Base-by-base conservation (phyloP, 2,888 invertebrate genomes). In the Physocephala rufipes region DNA sequence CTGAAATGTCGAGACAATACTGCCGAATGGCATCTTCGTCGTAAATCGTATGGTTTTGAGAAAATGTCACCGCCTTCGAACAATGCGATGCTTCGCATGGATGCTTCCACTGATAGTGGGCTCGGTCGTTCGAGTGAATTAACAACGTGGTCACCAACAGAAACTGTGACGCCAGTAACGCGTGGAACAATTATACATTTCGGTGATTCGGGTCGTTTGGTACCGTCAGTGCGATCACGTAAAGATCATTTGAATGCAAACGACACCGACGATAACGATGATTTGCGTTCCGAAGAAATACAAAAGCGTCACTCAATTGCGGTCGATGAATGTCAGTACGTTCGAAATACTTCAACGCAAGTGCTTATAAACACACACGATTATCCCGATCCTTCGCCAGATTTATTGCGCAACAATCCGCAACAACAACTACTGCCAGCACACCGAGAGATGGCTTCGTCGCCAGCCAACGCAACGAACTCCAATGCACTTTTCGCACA, bases 21-120 rank as follows among this genome's bases (percentile, higher is more conserved):
- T 1, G 80, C 91, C 76, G 90, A 90, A 78, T 93, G 93, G 92
- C 91, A 91, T 79, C 89, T 90, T 73, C 87, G 93, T 76, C 87
- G 93, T 75, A 93, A 93, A 84, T 93, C 93, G 21, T 93, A 93
- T 80, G 93, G 93, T 71, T 93, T 93, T 79, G 91, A 91, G 81
- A 87, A 88, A 74, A 88, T 89, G 82, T 80, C 84, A 16, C 84
- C 86, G 19, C 85, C 85, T 0, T 82, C 82, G 45, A 79, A 82
- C 64, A 28, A 28, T 24, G 83, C 84, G 70, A 82, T 85, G 43
- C 82, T 80, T 74, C 88, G 90, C 2, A 90, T 91, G 80, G 92
- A 92, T 81, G 91, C 92, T n/a, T 93, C 92, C 3, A 93, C 92
- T 1, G 93, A 93, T 78, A 93, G 93, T 79, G 93, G 93, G 0